A percentile compares a stretch with the other conserved stretches of the same genome.
phyloP scores from a whole-genome alignment of 1,140 invertebrate species.

The Meloidogyne chitwoodi region DNA sequence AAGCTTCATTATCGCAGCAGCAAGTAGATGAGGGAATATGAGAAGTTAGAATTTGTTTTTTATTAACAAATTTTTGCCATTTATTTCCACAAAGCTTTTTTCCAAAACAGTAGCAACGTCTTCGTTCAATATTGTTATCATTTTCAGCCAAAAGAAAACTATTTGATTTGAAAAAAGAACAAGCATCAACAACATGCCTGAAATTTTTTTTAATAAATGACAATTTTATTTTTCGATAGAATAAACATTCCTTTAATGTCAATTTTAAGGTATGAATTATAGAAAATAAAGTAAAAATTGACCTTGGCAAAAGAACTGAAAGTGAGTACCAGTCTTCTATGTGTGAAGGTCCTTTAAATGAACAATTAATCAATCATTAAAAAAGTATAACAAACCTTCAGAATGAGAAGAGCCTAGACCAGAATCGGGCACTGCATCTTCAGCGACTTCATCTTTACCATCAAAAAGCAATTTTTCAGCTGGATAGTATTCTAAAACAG shows the following conservation, averaged over 20 bases:
- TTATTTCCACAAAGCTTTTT: background rate
- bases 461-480: background rate
- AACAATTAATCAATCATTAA: background rate
- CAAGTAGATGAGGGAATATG: slow-evolving; percentile 6
- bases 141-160: slow-evolving; percentile 38
- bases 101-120: background rate
- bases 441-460: background rate
- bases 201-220: slow-evolving; percentile 23
- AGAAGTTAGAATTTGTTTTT: background rate
- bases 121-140: slow-evolving; percentile 40
- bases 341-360: slow-evolving; percentile 42
- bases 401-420: slow-evolving; percentile 50
- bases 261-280: too few species aligned
- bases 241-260: background rate
- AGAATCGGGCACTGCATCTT: slow-evolving; percentile 43
- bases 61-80: background rate
- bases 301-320: slow-evolving; percentile 56
- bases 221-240: too few species aligned
- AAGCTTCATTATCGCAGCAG: slow-evolving; percentile 41
- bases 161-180: slow-evolving; percentile 59
- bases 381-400: background rate
- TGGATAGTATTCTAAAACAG: slow-evolving; percentile 13
- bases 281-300: slow-evolving; percentile 15
- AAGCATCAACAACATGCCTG: slow-evolving; percentile 58
- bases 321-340: slow-evolving; percentile 59